Evolutionary conservation across 2,888 invertebrate species (phyloP), one percentile per base, ranked within the genome.

Genomic region (Sylvicola cinctus): DNA sequence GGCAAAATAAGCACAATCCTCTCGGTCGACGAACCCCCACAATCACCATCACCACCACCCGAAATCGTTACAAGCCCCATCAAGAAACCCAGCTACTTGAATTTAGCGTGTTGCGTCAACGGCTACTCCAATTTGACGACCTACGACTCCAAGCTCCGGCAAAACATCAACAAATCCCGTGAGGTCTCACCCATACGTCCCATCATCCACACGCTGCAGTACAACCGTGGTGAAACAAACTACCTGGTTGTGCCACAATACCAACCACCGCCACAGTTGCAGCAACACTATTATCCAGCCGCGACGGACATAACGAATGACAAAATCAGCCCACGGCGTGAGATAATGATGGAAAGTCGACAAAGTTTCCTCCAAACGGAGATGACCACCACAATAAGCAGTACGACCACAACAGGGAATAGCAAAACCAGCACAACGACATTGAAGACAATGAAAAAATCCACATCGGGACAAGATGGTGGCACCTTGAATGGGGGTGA

Each of bases 61-160:
- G 32, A 10, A 17, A n/a, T 10, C 33, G 23, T 13, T 25, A 31
- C 28, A 13, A 25, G 30, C 2, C 16, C 28, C 17, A 61, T 62
- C 12, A 79, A 80, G 51, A 75, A 83, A 49, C 88, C 88, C 1
- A 85, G 85, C 37, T 90, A 90, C 53, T 60, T 90, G 36, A 83
- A 81, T 47, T 61, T 90, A 40, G 85, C 88, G 33, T 84, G 87
- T 52, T 84, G 85, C 14, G 83, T 88, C 34, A 85, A 81, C 59
- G 88, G 88, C 3, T 90, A 90, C 52, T 79, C 81, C 4, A 80
- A 80, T 45, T 65, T 81, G 36, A 84, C 79, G 5, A 79, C 83
- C 38, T 87, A 85, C 66, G 80, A 84, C 55, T 80, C 83, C 0
- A 75, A 78, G 49, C 59, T 76, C 26, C 63, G 79, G 11, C 77